phyloP scores from a whole-genome alignment of 2,797 vertebrate species.

The Hozukius guyotensis region DNA sequence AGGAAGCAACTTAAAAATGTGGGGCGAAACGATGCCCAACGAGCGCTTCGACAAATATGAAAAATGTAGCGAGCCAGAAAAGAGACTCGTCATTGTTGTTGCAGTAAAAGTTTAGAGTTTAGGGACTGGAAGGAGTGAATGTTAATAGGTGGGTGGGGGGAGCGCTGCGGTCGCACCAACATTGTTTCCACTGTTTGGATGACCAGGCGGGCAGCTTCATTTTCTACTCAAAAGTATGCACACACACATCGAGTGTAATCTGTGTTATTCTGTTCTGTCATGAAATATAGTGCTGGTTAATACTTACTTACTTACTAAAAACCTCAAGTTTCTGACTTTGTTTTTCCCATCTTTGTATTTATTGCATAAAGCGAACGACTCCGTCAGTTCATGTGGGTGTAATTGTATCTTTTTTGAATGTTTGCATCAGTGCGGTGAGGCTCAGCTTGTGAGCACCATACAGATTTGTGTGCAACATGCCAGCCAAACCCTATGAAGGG shows the following conservation, averaged over 20 bases:
- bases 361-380: background rate
- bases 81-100: slow-evolving; percentile 43
- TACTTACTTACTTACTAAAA: slow-evolving; percentile 8
- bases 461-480: background rate
- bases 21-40: background rate
- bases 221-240: slow-evolving; percentile 52
- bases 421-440: slow-evolving; percentile 17
- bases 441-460: background rate
- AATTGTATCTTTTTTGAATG: slow-evolving; percentile 14
- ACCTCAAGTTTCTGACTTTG: slow-evolving; percentile 14
- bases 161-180: slow-evolving; percentile 66
- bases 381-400: slow-evolving; percentile 3
- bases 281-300: slow-evolving; percentile 12
- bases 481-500: slow-evolving; percentile 12
- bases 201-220: slow-evolving; percentile 71
- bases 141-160: slow-evolving; percentile 67
- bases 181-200: slow-evolving; percentile 82
- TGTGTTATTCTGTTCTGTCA: slow-evolving; percentile 25
- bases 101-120: slow-evolving; percentile 34
- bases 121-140: slow-evolving; percentile 66
- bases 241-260: slow-evolving; percentile 17
- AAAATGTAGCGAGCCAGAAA: background rate
- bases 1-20: slow-evolving; percentile 4
- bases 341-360: slow-evolving; percentile 19
- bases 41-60: background rate